These are phyloP conservation scores for Gasteruption jaculator DNA, from an alignment of 2,888 invertebrate species.

Conservation along the genomic window DNA sequence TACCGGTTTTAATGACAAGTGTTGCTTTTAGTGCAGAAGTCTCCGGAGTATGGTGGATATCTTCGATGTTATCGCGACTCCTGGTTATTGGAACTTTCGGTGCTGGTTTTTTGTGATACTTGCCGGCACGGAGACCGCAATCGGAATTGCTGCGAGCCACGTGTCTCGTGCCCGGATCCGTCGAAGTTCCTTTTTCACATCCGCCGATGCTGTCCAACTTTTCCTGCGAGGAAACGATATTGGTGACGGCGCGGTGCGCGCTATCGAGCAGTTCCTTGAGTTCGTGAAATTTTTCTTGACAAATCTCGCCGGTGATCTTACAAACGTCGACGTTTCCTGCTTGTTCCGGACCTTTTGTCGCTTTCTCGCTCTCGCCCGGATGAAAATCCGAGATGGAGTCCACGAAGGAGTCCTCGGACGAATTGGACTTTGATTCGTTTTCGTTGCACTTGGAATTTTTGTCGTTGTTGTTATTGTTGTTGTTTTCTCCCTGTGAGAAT, in stretches of 20 bases:
- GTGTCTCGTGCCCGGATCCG: slow-evolving; percentile 20
- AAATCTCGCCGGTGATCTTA: slow-evolving; percentile 31
- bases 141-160: slow-evolving; percentile 35
- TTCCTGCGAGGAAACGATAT: slow-evolving; percentile 34
- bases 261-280: slow-evolving; percentile 35
- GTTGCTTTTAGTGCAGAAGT: slow-evolving; percentile 55
- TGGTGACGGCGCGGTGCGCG: slow-evolving; percentile 36
- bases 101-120: slow-evolving; percentile 55
- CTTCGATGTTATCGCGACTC: slow-evolving; percentile 15
- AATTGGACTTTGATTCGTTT: too few species aligned
- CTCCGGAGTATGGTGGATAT: slow-evolving; percentile 23
- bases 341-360: neutral
- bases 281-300: slow-evolving; percentile 38
- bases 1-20: slow-evolving; percentile 53
- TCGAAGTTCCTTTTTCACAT: slow-evolving; percentile 10
- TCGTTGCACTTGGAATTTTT: neutral
- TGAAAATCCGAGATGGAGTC: too few species aligned
- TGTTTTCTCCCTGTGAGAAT: slow-evolving; percentile 17
- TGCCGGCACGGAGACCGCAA: slow-evolving; percentile 49
- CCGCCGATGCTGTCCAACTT: slow-evolving; percentile 6
- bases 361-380: too few species aligned
- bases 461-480: neutral
- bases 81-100: slow-evolving; percentile 49
- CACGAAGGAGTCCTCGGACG: too few species aligned
- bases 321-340: slow-evolving; percentile 7